Evolutionary conservation across 1,140 invertebrate species (phyloP).

Genomic region (Dryas iulia): DNA sequence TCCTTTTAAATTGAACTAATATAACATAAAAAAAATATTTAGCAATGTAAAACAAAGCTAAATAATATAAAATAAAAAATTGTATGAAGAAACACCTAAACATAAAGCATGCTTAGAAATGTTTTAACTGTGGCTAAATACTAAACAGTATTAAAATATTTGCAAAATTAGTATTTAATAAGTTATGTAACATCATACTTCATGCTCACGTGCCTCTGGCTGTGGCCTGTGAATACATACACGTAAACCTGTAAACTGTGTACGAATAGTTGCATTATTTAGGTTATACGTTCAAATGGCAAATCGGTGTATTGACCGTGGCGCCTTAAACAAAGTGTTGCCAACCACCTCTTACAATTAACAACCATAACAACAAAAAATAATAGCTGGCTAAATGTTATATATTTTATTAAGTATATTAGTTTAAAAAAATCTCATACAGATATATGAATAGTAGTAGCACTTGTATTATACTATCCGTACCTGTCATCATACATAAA

Average conservation of each 20-base stretch:
- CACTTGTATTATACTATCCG: too few relatives aligned
- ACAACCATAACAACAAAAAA: background rate
- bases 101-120: too few relatives aligned
- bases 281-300: conserved; percentile 22
- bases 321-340: background rate
- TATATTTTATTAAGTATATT: too few relatives aligned
- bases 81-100: too few relatives aligned
- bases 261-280: conserved; percentile 17
- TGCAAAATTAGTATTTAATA: background rate
- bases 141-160: background rate
- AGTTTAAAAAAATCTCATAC: too few relatives aligned
- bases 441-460: too few relatives aligned
- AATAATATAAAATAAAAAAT: too few relatives aligned
- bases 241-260: conserved; percentile 2
- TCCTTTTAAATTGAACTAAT: background rate
- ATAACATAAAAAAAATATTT: background rate
- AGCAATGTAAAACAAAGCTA: background rate
- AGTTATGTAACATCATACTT: background rate
- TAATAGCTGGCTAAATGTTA: too few relatives aligned
- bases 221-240: background rate
- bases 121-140: too few relatives aligned
- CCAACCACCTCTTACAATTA: background rate
- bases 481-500: too few relatives aligned
- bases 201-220: background rate
- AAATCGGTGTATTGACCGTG: conserved; percentile 14